Percentiles rank a stretch among this genome's conserved stretches.
phyloP scores from a whole-genome alignment of 2,797 vertebrate genomes.

The Acrossocheilus wenchowensis region DNA sequence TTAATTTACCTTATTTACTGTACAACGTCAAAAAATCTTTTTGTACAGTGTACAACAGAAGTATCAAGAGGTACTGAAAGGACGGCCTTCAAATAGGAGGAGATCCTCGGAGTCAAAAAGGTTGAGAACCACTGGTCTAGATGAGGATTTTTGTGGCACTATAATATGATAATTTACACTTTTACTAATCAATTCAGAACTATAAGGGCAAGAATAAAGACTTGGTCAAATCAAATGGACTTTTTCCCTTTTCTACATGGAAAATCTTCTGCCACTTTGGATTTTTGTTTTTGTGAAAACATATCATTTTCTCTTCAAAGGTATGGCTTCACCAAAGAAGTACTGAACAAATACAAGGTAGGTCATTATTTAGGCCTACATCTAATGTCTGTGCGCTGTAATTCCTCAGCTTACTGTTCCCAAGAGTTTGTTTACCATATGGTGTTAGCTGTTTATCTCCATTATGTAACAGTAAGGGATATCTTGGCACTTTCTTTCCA shows the following conservation, averaged over 20 bases:
- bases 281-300: background rate
- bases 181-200: background rate
- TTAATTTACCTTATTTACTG: too few relatives aligned
- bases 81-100: background rate
- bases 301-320: slow-evolving; percentile 72
- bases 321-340: slow-evolving; percentile 95
- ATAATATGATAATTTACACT: background rate
- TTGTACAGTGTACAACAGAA: background rate
- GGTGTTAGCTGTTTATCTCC: slow-evolving; percentile 26
- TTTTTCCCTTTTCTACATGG: background rate
- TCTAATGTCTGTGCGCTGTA: background rate
- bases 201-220: background rate
- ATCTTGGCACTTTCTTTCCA: slow-evolving; percentile 19
- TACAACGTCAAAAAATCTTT: too few relatives aligned
- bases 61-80: background rate
- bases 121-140: background rate
- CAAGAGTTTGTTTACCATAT: slow-evolving; percentile 38
- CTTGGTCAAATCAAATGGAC: background rate
- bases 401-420: background rate
- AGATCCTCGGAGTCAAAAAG: background rate
- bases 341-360: slow-evolving; percentile 94
- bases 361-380: slow-evolving; percentile 28
- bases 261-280: background rate
- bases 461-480: slow-evolving; percentile 39
- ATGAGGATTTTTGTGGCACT: background rate